A percentile compares a stretch with the other conserved stretches of the same genome.
phyloP scores from a whole-genome alignment of 2,113 vertebrate genomes.

The Etia nguti region DNA sequence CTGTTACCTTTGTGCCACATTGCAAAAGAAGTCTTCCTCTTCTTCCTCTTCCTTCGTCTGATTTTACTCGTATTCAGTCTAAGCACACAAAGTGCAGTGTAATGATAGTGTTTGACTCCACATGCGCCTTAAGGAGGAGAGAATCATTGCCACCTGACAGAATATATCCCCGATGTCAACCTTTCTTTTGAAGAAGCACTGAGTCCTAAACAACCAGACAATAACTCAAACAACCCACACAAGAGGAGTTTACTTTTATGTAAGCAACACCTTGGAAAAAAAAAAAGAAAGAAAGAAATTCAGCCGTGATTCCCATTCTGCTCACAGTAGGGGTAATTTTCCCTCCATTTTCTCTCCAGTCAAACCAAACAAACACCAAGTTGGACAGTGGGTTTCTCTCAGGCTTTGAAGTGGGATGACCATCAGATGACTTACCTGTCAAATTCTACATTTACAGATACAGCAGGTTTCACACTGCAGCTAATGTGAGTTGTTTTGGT shows the following conservation, averaged over 20 bases:
- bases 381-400: neutral
- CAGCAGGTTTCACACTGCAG: neutral
- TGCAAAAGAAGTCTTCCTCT: neutral
- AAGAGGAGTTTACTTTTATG: neutral
- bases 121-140: neutral
- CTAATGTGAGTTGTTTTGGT: neutral
- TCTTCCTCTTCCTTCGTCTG: neutral
- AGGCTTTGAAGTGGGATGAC: neutral
- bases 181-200: neutral
- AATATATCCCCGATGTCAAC: neutral
- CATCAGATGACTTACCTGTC: conserved; percentile 1
- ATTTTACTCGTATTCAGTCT: neutral
- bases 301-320: neutral
- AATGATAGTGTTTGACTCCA: neutral
- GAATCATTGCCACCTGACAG: neutral
- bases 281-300: neutral
- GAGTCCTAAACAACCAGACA: neutral
- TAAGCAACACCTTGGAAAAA: neutral
- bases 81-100: neutral
- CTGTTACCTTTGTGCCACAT: neutral
- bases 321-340: neutral
- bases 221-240: conserved; percentile 4
- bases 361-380: neutral
- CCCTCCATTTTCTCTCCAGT: neutral
- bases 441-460: neutral